Percentiles rank a stretch among this genome's conserved stretches.
Conservation (phyloP, 2,113 vertebrate genomes). For the Pseudopipra pipra region DNA sequence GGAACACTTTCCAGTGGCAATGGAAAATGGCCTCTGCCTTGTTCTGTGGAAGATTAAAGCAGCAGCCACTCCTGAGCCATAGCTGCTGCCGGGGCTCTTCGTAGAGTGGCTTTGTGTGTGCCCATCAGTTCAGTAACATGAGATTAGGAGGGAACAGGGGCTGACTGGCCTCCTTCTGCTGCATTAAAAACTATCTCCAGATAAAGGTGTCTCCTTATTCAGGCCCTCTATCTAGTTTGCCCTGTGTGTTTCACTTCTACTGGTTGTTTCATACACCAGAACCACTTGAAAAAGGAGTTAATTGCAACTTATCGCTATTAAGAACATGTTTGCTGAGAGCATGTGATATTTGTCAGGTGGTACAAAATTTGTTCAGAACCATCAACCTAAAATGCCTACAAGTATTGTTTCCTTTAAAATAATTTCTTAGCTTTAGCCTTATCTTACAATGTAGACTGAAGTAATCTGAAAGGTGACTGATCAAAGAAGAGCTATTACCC, state of each 20-base stretch:
- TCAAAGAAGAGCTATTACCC: conserved; percentile 46
- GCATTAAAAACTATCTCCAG: neutral
- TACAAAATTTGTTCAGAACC: neutral
- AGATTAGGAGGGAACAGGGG: neutral
- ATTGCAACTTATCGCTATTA: neutral
- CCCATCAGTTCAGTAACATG: no score
- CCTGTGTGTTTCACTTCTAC: neutral
- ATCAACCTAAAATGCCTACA: conserved; percentile 16
- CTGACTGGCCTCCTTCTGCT: neutral
- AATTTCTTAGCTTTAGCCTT: conserved; percentile 26
- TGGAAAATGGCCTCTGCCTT: neutral
- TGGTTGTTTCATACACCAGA: neutral
- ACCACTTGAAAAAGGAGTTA: neutral
- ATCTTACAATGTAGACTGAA: conserved; percentile 4
- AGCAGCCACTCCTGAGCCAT: neutral
- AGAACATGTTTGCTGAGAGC: neutral
- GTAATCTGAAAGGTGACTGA: conserved; percentile 55
- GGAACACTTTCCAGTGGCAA: neutral
- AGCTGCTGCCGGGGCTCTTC: neutral
- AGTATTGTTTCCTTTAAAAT: conserved; percentile 31
- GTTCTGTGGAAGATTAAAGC: neutral
- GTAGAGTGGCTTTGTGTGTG: neutral
- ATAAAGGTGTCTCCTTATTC: neutral
- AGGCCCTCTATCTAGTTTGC: neutral
- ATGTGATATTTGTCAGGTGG: neutral